Base-by-base conservation (phyloP, 2,888 invertebrate genomes). In the Aphidoletes aphidimyza region DNA sequence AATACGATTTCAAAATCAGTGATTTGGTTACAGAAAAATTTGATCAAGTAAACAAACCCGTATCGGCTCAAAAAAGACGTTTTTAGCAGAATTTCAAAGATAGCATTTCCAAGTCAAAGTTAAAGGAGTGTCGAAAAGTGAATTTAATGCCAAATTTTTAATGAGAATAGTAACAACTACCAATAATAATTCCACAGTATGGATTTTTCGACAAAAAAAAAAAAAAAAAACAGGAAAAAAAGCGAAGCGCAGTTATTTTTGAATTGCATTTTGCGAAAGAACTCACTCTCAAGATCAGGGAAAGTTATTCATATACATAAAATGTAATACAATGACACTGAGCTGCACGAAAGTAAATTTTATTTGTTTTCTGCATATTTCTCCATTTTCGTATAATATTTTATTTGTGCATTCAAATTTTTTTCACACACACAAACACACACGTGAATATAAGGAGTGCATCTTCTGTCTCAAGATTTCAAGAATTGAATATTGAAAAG, bases 291-390 rank as follows among this genome's bases (percentile, higher is more conserved):
- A 26, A 22, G 54, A 54, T 54, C 54, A 54, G 54, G 54, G 54
- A 54, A 54, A 54, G 54, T 54, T 54, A 22, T 54, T 54, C 26
- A 22, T 22, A n/a, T n/a, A 54, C 54, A 54, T 17, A 54, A 54
- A 54, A 54, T 3, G 11, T 47, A 54, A 8, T 26, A 54, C 54
- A 54, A 26, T 54, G 54, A 54, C 54, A 54, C 22, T 54, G 54
- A 54, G 26, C 22, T 54, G 26, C 54, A 54, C 54, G 54, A 54
- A 54, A 54, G 54, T 22, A 54, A 54, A 54, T 22, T 54, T 54
- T 54, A 54, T 22, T 54, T 54, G 54, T 54, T 54, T 42, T 54
- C 22, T 54, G 2, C 22, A 22, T 54, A 8, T 54, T 54, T 54
- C 22, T 54, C 22, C 22, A 5, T 54, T 54, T 22, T 26, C 11